Conservation (phyloP, 1,140 invertebrate genomes). For the Paralvinella palmiformis region DNA sequence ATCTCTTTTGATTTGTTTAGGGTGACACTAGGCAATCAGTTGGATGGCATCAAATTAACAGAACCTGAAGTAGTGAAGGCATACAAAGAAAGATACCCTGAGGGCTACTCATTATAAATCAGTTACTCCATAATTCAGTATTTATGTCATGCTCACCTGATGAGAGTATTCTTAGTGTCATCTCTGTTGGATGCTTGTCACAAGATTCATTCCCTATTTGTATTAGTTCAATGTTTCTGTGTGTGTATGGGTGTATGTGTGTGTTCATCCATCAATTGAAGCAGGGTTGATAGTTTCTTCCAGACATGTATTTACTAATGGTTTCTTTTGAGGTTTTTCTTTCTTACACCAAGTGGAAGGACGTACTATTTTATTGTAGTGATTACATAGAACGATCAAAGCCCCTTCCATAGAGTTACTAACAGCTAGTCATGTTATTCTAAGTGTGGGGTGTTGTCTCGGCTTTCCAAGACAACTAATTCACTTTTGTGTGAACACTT, state of each 20-base stretch:
- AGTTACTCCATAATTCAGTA: background rate
- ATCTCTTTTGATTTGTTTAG: slow-evolving; percentile 46
- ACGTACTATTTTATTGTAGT: no score
- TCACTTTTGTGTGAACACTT: no score
- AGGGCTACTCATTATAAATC: slow-evolving; percentile 76
- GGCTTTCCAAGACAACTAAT: no score
- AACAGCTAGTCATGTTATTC: no score
- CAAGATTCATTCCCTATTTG: background rate
- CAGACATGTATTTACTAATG: no score
- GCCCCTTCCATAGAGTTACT: no score
- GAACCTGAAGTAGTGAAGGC: slow-evolving; percentile 85
- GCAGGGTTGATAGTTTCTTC: background rate
- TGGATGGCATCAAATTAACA: slow-evolving; percentile 87
- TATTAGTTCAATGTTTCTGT: background rate
- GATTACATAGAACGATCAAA: no score
- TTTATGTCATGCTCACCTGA: background rate
- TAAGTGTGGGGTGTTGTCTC: no score
- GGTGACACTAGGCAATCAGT: slow-evolving; percentile 91
- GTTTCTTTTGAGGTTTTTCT: no score
- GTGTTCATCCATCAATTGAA: background rate
- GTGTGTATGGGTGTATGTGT: background rate
- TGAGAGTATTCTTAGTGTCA: background rate
- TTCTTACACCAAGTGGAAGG: no score
- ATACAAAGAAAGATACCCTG: slow-evolving; percentile 87
- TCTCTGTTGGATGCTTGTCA: background rate